Base-by-base conservation (phyloP, 2,888 invertebrate genomes). In the Tribolium freemani region DNA sequence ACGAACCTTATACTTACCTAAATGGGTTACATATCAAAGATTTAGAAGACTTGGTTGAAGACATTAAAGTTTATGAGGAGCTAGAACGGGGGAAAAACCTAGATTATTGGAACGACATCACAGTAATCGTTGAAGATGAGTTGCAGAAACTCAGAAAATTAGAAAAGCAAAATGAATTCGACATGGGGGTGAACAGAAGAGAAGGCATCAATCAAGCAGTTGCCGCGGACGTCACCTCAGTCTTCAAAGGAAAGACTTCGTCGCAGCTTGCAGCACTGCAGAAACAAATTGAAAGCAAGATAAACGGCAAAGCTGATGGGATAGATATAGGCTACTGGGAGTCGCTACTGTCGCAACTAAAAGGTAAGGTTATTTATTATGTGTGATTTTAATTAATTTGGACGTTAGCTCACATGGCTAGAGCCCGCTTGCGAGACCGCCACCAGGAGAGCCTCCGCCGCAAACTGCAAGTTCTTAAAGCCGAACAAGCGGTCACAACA, bases 291-390 rank as follows among this genome's bases (percentile, higher is more conserved):
- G 95, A 95, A 86, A 88, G 88, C 10, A 98, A 98, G 88, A 94
- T 98, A 73, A 90, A 90, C 79, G 93, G 93, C 0, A 92, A 93
- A 75, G 92, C 91, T 51, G 97, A 96, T 87, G 97, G 97, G 10
- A 93, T 98, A 53, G 99, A 99, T 88, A 94, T 98, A 75, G 96
- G 96, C 53, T 99, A 98, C 87, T 99, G 99, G 99, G 99, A 99
- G 88, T 96, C 96, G 56, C 87, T 99, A 76, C 89, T 98, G 38
- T 96, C 96, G n/a, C 97, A 98, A 85, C 88, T 99, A 6, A 97
- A 96, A 88, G 92, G 91, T 91, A 85, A 16, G 26, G 21, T 0
- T 5, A 2, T 16, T 16, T 26, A 54, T 10, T 54, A 5, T 21
- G 10, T 54, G 26, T 26, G 10, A 50, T 8, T n/a, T 50, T n/a